phyloP scores from a whole-genome alignment of 1,140 invertebrate genomes.

The Eurosta solidaginis region DNA sequence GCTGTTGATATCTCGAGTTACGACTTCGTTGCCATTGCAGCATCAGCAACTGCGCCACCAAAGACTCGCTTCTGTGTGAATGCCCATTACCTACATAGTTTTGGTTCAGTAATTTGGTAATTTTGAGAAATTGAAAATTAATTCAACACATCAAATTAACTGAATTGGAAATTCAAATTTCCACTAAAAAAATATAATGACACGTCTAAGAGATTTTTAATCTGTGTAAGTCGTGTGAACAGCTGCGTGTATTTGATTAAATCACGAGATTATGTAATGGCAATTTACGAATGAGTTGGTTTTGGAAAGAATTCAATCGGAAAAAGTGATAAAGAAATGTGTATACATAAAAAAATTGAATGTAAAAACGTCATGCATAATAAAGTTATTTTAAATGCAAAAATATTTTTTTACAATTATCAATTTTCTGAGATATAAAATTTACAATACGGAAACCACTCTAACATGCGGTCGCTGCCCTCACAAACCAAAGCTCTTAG shows the following conservation, averaged over 20 bases:
- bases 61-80: neutral
- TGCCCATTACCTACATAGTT: neutral
- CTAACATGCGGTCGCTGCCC: neutral
- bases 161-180: neutral
- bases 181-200: neutral
- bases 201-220: neutral
- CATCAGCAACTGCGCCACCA: neutral
- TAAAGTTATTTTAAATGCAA: no score
- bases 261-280: no score
- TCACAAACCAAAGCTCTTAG: neutral
- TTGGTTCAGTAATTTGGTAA: neutral
- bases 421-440: neutral
- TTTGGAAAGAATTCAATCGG: no score
- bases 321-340: no score
- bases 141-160: neutral
- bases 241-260: neutral
- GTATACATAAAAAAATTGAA: no score
- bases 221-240: neutral
- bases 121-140: conserved; percentile 18
- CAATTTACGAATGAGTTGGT: no score
- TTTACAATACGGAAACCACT: neutral
- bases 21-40: no score
- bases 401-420: neutral
- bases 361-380: no score
- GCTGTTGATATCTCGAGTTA: no score